Conservation (phyloP, 2,797 vertebrate genomes). For the Peromyscus aztecus region DNA sequence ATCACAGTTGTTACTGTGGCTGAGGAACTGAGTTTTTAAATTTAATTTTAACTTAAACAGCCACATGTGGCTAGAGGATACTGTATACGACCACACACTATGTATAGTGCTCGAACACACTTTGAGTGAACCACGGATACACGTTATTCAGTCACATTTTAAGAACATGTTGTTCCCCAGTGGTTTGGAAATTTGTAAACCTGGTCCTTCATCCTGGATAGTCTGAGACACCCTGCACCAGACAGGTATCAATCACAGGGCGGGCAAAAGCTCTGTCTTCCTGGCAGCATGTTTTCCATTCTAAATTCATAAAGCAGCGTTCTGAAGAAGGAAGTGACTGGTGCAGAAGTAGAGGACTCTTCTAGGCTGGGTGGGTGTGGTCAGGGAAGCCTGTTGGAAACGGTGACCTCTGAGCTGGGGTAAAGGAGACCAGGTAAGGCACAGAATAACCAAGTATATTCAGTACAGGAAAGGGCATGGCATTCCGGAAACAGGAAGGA, state of each 20-base stretch:
- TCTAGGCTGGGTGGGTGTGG: neutral
- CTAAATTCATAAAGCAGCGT: neutral
- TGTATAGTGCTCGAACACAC: neutral
- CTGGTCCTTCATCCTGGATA: neutral
- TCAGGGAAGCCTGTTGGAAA: neutral
- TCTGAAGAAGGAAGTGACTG: neutral
- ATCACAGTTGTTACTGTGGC: neutral
- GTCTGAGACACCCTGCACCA: neutral
- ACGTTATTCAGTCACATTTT: neutral
- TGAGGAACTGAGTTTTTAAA: constrained; percentile 14
- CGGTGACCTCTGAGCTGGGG: neutral
- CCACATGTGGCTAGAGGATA: neutral
- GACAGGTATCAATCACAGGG: neutral
- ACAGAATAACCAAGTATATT: neutral
- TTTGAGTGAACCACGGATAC: neutral
- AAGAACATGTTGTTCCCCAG: neutral
- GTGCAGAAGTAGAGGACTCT: neutral
- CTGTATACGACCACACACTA: neutral
- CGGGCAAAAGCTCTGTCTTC: neutral
- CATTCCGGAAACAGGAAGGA: neutral
- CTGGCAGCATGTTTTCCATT: neutral
- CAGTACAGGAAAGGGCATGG: neutral
- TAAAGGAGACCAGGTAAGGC: neutral
- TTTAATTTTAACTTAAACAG: constrained; percentile 22
- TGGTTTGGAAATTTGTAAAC: constrained; percentile 3